Conservation (phyloP, 1,140 invertebrate genomes). For the Tyrophagus putrescentiae region DNA sequence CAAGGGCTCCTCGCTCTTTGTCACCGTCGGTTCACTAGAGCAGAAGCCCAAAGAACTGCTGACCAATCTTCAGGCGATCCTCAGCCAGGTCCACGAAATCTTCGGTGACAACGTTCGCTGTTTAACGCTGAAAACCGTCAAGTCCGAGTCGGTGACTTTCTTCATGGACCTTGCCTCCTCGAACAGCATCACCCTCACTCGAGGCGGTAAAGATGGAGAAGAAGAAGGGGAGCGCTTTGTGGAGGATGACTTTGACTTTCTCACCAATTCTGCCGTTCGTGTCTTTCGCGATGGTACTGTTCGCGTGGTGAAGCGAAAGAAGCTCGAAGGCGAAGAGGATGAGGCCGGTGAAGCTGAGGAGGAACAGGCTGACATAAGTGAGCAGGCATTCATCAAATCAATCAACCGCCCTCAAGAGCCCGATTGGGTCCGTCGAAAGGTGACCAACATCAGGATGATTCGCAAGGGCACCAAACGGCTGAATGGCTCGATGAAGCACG, state of each 20-base stretch:
- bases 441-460: too few relatives aligned
- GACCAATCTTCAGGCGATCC: background rate
- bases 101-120: constrained; percentile 3
- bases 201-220: background rate
- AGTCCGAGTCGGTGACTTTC: constrained; percentile 8
- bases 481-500: too few relatives aligned
- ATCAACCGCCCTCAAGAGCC: constrained; percentile 8
- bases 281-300: background rate
- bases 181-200: background rate
- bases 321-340: background rate
- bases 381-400: background rate
- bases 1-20: background rate
- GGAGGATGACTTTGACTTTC: constrained; percentile 14
- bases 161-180: constrained; percentile 10
- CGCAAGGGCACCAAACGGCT: too few relatives aligned
- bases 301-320: background rate
- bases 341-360: background rate
- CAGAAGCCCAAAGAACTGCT: background rate
- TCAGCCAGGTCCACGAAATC: background rate
- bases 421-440: background rate
- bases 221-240: background rate
- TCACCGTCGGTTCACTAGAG: constrained; percentile 4
- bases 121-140: constrained; percentile 5
- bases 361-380: too few relatives aligned
- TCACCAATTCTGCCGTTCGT: background rate